These are phyloP conservation scores for Drosophila vallismaia DNA, from an alignment of 2,888 invertebrate species.

Conservation along the genomic window DNA sequence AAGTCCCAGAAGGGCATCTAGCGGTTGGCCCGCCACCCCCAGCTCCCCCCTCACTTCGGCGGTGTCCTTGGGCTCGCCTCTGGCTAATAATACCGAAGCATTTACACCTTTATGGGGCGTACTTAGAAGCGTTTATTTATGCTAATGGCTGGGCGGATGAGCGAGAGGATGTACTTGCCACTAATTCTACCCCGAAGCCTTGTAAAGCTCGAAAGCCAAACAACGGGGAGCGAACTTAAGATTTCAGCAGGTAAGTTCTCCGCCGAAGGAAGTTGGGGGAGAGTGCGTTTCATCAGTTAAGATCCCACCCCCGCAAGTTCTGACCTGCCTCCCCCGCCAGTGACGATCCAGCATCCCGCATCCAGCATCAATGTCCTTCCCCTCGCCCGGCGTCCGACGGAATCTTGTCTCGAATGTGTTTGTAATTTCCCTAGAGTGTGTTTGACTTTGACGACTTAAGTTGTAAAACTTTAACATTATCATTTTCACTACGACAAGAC, in stretches of 20 bases:
- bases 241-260: conserved; percentile 62
- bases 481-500: conserved; percentile 70
- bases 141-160: conserved; percentile 66
- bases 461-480: conserved; percentile 84
- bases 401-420: conserved; percentile 79
- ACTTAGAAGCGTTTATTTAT: conserved; percentile 80
- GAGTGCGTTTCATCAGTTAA: conserved; percentile 68
- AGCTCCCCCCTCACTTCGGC: conserved; percentile 1
- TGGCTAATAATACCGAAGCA: conserved; percentile 76
- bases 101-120: conserved; percentile 81
- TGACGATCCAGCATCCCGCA: neutral
- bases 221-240: conserved; percentile 57
- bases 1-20: conserved; percentile 55
- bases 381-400: conserved; percentile 23
- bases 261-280: conserved; percentile 29
- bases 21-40: conserved; percentile 51
- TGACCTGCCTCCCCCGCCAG: conserved; percentile 48
- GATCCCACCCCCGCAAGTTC: conserved; percentile 59
- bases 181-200: conserved; percentile 81
- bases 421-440: conserved; percentile 83
- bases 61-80: conserved; percentile 31
- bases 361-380: neutral
- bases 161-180: conserved; percentile 53
- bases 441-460: conserved; percentile 84
- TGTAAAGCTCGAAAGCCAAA: conserved; percentile 63